Base-by-base conservation (phyloP, 1,140 invertebrate genomes). In the Papilio helenus region DNA sequence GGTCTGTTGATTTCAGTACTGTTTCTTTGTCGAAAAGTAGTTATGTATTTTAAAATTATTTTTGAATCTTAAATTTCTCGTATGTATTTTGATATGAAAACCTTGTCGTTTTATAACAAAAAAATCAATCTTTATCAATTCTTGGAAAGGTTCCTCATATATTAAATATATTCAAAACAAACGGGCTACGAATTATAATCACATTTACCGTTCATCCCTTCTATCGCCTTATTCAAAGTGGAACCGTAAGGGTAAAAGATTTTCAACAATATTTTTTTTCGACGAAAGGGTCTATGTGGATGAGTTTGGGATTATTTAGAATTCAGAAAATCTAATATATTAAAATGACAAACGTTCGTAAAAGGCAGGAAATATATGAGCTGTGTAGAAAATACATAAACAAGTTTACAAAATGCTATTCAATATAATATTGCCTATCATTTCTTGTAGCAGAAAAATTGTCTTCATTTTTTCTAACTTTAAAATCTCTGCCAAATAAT, bases 141-240 rank as follows among this genome's bases (percentile, higher is more conserved):
- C 29, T 61, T 9, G 14, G 12, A 12, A 61, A 61, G 23, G 58
- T 26, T 9, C 23, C 23, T 68, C 5, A 29, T 68, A 68, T 34
- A 34, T 61, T 26, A 16, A 68, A 68, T 68, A 68, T 68, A 82
- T 84, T 82, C 83, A 82, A 85, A 87, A 87, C 86, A 89, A 88
- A 89, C 83, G 82, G 83, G 83, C 84, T 84, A 81, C 81, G 86
- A 85, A 90, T 91, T 89, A 91, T 87, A 83, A 90, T 90, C 87
- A 87, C 84, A 87, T 88, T 89, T 89, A 82, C 87, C 83, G 86
- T 87, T 68, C 26, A 61, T 61, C 58, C 58, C 23, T 84, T 81
- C 82, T 79, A 82, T 85, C 71, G 81, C 83, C 82, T 86, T 85
- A 85, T 87, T 83, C 81, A 61, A 80, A 82, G 71, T 80, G 79